Percentiles rank a stretch among this genome's conserved stretches.
Evolutionary conservation across 1,140 invertebrate genomes (phyloP).

Genomic region (Apocrypta bakeri): DNA sequence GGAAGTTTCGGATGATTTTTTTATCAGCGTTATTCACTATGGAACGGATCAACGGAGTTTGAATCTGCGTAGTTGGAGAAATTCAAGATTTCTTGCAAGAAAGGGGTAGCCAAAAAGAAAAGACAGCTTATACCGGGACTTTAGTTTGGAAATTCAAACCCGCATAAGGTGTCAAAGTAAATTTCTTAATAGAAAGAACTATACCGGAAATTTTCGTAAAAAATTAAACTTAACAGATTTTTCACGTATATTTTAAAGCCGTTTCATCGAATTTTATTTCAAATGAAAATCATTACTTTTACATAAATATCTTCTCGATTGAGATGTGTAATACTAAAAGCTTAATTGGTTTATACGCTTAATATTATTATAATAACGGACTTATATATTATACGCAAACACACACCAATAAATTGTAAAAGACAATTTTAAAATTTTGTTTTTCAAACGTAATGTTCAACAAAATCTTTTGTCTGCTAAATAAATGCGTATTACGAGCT

Average conservation of each 20-base stretch:
- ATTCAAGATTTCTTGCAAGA: slow-evolving; percentile 6
- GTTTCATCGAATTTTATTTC: neutral
- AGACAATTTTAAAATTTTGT: neutral
- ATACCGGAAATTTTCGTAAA: neutral
- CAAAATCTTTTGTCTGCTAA: too few species aligned
- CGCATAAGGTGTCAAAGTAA: slow-evolving; percentile 42
- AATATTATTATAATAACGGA: too few species aligned
- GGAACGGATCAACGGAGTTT: slow-evolving; percentile 4
- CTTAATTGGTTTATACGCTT: too few species aligned
- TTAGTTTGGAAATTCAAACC: slow-evolving; percentile 36
- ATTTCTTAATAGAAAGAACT: slow-evolving; percentile 34
- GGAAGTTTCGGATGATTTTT: slow-evolving; percentile 25
- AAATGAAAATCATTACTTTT: neutral
- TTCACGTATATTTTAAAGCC: neutral
- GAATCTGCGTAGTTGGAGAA: slow-evolving; percentile 16
- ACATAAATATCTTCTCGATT: too few species aligned
- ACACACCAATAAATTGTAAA: neutral
- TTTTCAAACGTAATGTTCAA: too few species aligned
- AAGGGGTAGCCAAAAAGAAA: slow-evolving; percentile 8
- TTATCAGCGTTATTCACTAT: neutral
- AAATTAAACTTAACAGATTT: neutral
- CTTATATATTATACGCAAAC: too few species aligned
- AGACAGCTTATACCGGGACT: neutral
- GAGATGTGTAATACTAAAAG: too few species aligned
- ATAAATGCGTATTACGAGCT: too few species aligned